phyloP scores from a whole-genome alignment of 2,888 invertebrate genomes.

The Cephus spinipes region DNA sequence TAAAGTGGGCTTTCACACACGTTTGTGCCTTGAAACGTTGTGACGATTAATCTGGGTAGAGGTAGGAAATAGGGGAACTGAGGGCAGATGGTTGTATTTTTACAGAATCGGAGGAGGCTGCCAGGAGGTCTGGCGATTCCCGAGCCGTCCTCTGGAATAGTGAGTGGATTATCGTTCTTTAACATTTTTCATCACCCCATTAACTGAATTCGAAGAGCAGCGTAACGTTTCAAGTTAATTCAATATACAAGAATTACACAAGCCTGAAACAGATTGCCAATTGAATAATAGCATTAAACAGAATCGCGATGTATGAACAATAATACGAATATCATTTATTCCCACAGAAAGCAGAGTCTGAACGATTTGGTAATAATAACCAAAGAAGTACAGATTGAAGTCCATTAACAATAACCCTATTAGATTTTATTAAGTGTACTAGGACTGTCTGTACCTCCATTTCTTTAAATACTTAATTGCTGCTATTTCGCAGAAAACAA shows the following conservation, averaged over 20 bases:
- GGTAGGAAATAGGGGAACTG: constrained; percentile 42
- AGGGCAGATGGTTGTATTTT: constrained; percentile 48
- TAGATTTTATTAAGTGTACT: not conserved
- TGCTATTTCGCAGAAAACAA: constrained; percentile 55
- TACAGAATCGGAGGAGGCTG: constrained; percentile 82
- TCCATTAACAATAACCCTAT: not conserved
- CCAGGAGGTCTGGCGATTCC: constrained; percentile 82
- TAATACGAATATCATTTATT: not conserved
- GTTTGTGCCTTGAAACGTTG: not conserved
- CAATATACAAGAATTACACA: not conserved
- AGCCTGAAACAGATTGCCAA: not conserved
- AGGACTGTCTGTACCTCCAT: not conserved
- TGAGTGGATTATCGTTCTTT: constrained; percentile 69
- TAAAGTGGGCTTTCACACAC: not conserved
- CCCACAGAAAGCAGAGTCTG: not conserved
- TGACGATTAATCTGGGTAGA: not conserved
- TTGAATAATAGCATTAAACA: not conserved
- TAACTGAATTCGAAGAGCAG: not conserved
- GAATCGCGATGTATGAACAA: not conserved
- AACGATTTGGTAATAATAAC: not conserved
- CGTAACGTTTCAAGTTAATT: not conserved
- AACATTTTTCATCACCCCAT: not conserved
- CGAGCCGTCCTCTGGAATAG: constrained; percentile 89
- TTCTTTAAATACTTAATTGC: constrained; percentile 2
- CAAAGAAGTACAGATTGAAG: not conserved